Evolutionary conservation across 2,113 vertebrate species (phyloP).

Genomic region (Festucalex cinctus): DNA sequence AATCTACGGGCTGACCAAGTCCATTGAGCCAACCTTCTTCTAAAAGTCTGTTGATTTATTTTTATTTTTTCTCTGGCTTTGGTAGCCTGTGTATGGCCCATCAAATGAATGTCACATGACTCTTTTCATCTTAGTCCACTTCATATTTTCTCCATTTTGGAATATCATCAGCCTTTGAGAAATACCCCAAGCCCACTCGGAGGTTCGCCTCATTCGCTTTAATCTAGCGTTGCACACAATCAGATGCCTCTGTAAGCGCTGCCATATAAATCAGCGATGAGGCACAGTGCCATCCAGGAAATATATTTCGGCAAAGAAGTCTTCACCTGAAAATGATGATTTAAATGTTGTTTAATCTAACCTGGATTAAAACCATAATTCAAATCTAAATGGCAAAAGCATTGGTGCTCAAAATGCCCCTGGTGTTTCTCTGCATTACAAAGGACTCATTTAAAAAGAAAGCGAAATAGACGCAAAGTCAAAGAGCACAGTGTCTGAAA

Average conservation of each 20-base stretch:
- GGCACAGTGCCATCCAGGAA: not conserved
- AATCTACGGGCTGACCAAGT: not conserved
- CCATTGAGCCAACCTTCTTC: not conserved
- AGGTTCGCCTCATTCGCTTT: not conserved
- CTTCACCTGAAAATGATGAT: not conserved
- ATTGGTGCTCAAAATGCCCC: not conserved
- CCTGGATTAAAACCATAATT: not conserved
- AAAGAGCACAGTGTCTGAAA: not conserved
- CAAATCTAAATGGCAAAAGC: not conserved
- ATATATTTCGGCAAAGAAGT: not conserved
- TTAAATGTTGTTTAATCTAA: not conserved
- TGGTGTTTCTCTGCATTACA: not conserved
- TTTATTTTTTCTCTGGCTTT: not conserved
- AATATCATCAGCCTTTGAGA: not conserved
- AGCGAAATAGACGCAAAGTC: not conserved
- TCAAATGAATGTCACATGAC: not conserved
- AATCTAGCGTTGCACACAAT: not conserved
- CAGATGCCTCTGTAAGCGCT: not conserved
- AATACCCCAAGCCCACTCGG: not conserved
- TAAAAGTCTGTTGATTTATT: not conserved
- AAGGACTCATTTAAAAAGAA: not conserved
- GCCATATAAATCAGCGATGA: not conserved
- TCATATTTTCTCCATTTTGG: not conserved
- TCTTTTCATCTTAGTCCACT: not conserved
- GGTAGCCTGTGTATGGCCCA: not conserved